These are phyloP conservation scores for Entomobrya proxima DNA, from an alignment of 2,888 invertebrate genomes.

Conservation along the genomic window DNA sequence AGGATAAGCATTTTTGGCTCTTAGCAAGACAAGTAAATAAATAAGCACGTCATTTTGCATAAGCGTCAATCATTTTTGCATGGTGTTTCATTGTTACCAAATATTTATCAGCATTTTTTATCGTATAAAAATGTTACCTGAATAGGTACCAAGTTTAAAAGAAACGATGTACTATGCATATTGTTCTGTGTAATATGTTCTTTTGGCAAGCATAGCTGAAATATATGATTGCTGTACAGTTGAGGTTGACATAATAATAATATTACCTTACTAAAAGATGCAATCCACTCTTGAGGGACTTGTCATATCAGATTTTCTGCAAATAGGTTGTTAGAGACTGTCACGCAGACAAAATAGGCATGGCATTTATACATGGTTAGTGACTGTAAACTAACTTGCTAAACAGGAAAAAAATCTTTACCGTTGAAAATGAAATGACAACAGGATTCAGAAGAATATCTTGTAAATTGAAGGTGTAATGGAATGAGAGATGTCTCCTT, in stretches of 20 bases:
- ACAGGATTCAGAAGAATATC: neutral
- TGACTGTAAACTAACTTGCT: slow-evolving; percentile 4
- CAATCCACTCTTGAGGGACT: neutral
- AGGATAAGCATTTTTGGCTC: slow-evolving; percentile 17
- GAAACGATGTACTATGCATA: neutral
- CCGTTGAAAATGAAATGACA: neutral
- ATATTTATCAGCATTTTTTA: slow-evolving; percentile 23
- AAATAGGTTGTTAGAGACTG: slow-evolving; percentile 24
- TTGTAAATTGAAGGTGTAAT: neutral
- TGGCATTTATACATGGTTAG: too few species aligned
- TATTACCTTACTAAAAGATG: neutral
- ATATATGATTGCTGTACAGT: neutral
- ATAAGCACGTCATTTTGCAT: slow-evolving; percentile 50
- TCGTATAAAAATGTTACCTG: slow-evolving; percentile 1
- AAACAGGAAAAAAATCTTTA: slow-evolving; percentile 14
- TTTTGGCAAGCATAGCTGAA: neutral
- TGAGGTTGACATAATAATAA: slow-evolving; percentile 43
- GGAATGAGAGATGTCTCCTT: slow-evolving; percentile 18
- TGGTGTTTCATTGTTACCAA: slow-evolving; percentile 31
- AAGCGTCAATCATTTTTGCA: slow-evolving; percentile 44
- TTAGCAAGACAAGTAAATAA: slow-evolving; percentile 54
- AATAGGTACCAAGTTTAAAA: neutral
- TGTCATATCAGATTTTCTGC: slow-evolving; percentile 22
- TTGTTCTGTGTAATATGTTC: neutral
- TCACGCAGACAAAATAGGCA: slow-evolving; percentile 40